These are phyloP conservation scores for Temnopleurus reevesii DNA, from an alignment of 53 echinoderm and acorn worm species.

Conservation along the genomic window DNA sequence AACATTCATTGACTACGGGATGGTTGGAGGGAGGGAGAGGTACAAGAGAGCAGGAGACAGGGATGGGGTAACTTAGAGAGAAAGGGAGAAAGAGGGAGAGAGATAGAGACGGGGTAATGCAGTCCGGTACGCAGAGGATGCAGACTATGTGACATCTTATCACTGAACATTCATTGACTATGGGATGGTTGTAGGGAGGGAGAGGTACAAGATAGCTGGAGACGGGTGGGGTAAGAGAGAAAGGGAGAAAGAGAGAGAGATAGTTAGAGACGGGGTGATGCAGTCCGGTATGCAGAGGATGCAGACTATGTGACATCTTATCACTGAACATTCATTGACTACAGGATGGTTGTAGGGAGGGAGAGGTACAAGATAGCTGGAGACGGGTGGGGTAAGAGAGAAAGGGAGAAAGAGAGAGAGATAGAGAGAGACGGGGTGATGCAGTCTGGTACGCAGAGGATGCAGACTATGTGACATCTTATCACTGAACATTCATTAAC, in stretches of 20 bases:
- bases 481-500: too few relatives aligned
- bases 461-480: too few relatives aligned
- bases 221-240: not conserved
- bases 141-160: too few relatives aligned
- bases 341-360: not conserved
- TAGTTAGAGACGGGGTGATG: not conserved
- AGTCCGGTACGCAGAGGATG: too few relatives aligned
- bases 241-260: not conserved
- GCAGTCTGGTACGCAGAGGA: too few relatives aligned
- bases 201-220: not conserved
- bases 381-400: not conserved
- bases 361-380: not conserved
- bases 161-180: too few relatives aligned
- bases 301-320: too few relatives aligned
- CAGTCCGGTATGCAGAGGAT: too few relatives aligned
- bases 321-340: too few relatives aligned
- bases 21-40: not conserved
- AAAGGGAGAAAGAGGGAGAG: not conserved
- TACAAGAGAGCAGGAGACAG: not conserved
- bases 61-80: not conserved
- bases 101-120: not conserved
- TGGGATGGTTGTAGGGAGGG: too few relatives aligned
- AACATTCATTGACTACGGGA: not conserved
- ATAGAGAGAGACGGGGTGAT: not conserved
- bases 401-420: not conserved